Evolutionary conservation across 2,113 vertebrate genomes (phyloP).

Genomic region (Ancistrus triradiatus): DNA sequence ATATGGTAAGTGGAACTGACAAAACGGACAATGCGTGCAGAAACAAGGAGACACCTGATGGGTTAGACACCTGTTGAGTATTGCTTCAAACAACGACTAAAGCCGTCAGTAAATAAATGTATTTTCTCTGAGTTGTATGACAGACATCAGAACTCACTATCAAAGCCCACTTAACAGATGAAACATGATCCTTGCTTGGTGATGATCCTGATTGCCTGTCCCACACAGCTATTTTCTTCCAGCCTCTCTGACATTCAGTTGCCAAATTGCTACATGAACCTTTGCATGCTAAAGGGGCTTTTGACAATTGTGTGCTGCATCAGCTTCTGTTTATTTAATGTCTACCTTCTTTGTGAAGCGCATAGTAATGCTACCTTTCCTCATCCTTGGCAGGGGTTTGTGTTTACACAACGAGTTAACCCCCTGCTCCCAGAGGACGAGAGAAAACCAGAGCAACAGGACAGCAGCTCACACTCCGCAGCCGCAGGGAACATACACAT

Average conservation of each 20-base stretch:
- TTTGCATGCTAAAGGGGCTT: conserved; percentile 19
- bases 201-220: too few species aligned
- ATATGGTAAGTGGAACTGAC: too few species aligned
- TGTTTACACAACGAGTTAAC: conserved; percentile 15
- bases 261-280: neutral
- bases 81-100: too few species aligned
- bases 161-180: too few species aligned
- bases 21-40: too few species aligned
- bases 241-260: conserved; percentile 6
- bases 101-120: too few species aligned
- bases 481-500: conserved; percentile 18
- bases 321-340: conserved; percentile 13
- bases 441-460: conserved; percentile 10
- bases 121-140: too few species aligned
- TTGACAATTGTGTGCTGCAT: conserved; percentile 13
- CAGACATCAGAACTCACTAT: too few species aligned
- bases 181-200: too few species aligned
- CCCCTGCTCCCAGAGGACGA: neutral
- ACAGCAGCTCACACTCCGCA: conserved; percentile 1
- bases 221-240: too few species aligned
- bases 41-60: too few species aligned
- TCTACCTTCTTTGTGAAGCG: conserved; percentile 9
- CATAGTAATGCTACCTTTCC: neutral
- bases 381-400: neutral
- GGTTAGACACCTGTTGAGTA: too few species aligned